These are phyloP conservation scores for Caenorhabditis sp. DNA, from an alignment of 2,888 invertebrate species.

Conservation along the genomic window DNA sequence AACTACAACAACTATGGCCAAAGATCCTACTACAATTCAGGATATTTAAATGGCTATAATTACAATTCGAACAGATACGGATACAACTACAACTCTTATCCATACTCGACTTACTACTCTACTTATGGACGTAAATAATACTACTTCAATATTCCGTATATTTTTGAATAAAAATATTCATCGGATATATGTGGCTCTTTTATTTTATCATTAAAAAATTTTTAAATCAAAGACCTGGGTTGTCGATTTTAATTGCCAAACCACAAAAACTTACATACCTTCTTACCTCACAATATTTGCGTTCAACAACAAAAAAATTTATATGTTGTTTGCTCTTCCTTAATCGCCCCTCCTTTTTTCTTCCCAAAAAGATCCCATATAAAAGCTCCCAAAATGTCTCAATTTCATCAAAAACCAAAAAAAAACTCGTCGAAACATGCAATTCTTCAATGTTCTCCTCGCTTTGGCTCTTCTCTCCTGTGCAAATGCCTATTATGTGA, in stretches of 20 bases:
- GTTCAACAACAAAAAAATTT: conserved; percentile 1
- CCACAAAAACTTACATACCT: too few species aligned
- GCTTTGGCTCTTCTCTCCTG: conserved; percentile 20
- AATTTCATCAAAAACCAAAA: neutral
- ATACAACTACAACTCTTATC: conserved; percentile 24
- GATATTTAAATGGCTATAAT: conserved; percentile 11
- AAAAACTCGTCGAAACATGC: neutral
- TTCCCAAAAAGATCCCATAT: too few species aligned
- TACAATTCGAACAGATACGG: too few species aligned
- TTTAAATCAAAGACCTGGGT: too few species aligned
- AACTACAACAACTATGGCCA: neutral
- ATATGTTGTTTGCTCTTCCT: neutral
- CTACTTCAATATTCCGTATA: neutral
- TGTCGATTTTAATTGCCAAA: too few species aligned
- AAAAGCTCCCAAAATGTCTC: too few species aligned
- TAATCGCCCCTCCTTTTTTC: neutral
- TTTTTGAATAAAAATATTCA: neutral
- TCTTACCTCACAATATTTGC: neutral
- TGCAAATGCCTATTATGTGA: conserved; percentile 36
- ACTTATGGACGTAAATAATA: conserved; percentile 25
- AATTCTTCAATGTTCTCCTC: conserved; percentile 21
- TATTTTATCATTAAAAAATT: too few species aligned
- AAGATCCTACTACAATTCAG: conserved; percentile 20
- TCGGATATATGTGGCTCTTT: too few species aligned
- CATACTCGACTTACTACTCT: conserved; percentile 34